A percentile compares a stretch with the other conserved stretches of the same genome.
These are phyloP conservation scores for Tragelaphus imberbis DNA, from an alignment of 2,113 vertebrate species.

Conservation along the genomic window DNA sequence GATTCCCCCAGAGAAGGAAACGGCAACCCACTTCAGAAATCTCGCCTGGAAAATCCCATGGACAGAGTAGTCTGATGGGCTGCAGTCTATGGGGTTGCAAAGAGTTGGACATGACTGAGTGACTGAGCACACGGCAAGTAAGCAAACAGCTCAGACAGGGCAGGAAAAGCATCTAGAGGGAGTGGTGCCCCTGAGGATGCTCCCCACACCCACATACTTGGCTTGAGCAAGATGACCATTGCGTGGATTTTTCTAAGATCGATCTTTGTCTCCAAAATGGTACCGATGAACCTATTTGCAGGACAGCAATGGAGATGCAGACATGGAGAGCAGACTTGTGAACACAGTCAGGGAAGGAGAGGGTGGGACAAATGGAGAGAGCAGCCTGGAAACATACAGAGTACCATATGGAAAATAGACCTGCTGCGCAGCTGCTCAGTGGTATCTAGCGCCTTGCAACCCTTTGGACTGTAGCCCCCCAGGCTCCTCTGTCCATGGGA, in stretches of 20 bases:
- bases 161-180: neutral
- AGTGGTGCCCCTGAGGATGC: neutral
- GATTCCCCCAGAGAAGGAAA: neutral
- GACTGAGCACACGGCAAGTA: neutral
- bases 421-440: fast-evolving
- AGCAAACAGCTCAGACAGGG: neutral
- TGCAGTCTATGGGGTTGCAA: neutral
- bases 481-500: neutral
- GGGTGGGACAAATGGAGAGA: neutral
- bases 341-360: neutral
- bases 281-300: neutral
- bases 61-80: neutral
- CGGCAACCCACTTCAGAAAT: neutral
- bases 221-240: neutral
- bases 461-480: neutral
- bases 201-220: neutral
- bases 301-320: neutral
- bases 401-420: neutral
- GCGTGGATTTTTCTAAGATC: neutral
- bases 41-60: neutral
- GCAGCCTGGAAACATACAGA: neutral
- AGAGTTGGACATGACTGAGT: neutral
- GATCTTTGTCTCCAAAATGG: neutral
- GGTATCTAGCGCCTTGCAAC: fast-evolving
- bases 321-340: neutral